A percentile compares a stretch with the other conserved stretches of the same genome.
These are phyloP conservation scores for Sebastes hopkinsi DNA, from an alignment of 2,797 vertebrate species.

Conservation along the genomic window DNA sequence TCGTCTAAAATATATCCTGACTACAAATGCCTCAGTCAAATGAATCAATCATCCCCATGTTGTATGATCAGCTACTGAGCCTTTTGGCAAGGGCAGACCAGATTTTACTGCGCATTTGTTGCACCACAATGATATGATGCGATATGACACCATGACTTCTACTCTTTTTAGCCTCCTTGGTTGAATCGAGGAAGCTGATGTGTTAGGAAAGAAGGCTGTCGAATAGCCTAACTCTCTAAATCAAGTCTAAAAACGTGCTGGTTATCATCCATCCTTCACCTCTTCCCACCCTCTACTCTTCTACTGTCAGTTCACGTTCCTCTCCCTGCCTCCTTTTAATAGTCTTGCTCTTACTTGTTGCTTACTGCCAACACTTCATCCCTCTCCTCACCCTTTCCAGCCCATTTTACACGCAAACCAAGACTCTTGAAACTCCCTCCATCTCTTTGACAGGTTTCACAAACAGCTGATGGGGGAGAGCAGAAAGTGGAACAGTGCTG, in stretches of 20 bases:
- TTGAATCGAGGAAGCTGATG: slow-evolving; percentile 1
- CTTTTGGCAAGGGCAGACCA: not conserved
- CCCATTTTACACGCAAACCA: slow-evolving; percentile 1
- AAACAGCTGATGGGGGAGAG: slow-evolving; percentile 55
- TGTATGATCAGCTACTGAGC: not conserved
- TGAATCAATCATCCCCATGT: not conserved
- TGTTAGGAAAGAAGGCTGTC: slow-evolving; percentile 8
- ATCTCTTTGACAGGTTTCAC: slow-evolving; percentile 49
- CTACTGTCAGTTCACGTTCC: slow-evolving; percentile 6
- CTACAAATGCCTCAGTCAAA: not conserved
- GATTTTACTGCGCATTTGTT: not conserved
- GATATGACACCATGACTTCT: not conserved
- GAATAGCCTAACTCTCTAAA: slow-evolving; percentile 26
- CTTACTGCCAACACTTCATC: not conserved
- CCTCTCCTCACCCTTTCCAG: not conserved
- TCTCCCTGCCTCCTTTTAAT: slow-evolving; percentile 16
- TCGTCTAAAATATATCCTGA: not conserved
- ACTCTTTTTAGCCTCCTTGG: not conserved
- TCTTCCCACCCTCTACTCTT: not conserved
- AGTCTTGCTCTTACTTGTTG: slow-evolving; percentile 24
- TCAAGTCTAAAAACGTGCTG: slow-evolving; percentile 34
- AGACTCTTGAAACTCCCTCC: not conserved
- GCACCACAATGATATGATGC: not conserved
- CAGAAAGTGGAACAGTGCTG: slow-evolving; percentile 34
- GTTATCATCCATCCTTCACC: slow-evolving; percentile 23